Evolutionary conservation across 2,888 invertebrate genomes (phyloP).

Genomic region (Subacronicta megacephala): DNA sequence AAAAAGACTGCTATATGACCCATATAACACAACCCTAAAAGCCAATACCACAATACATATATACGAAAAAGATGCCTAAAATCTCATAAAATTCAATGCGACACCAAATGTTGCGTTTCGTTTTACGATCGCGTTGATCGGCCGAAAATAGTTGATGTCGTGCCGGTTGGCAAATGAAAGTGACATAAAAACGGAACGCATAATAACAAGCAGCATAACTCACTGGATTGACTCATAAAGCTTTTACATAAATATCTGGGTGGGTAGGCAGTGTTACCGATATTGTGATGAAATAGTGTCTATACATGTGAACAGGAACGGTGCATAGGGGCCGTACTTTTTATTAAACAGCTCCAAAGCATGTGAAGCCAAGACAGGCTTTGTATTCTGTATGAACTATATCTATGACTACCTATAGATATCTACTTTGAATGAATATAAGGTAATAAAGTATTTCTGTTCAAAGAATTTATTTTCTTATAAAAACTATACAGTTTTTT

Average conservation of each 20-base stretch:
- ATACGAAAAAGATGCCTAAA: slow-evolving; percentile 56
- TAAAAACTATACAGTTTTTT: no score
- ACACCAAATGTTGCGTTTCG: slow-evolving; percentile 74
- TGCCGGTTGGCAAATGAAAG: slow-evolving; percentile 78
- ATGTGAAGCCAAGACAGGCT: no score
- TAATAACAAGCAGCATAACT: slow-evolving; percentile 81
- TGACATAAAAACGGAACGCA: slow-evolving; percentile 82
- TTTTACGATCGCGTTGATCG: slow-evolving; percentile 81
- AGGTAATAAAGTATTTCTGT: no score
- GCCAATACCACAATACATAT: slow-evolving; percentile 41
- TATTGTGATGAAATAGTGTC: slow-evolving; percentile 4
- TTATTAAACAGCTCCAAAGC: no score
- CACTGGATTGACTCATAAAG: slow-evolving; percentile 83
- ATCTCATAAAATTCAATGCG: slow-evolving; percentile 82
- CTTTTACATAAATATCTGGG: slow-evolving; percentile 74
- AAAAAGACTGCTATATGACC: slow-evolving; percentile 24
- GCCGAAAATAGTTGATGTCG: slow-evolving; percentile 81
- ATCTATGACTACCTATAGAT: no score
- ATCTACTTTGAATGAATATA: no score
- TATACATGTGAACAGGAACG: not conserved
- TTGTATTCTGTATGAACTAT: no score
- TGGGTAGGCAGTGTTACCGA: slow-evolving; percentile 57
- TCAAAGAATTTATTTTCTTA: no score
- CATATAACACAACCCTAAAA: slow-evolving; percentile 41
- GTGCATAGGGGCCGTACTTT: not conserved